Evolutionary conservation across 2,888 invertebrate species (phyloP).

Genomic region (Electrophaes corylata): DNA sequence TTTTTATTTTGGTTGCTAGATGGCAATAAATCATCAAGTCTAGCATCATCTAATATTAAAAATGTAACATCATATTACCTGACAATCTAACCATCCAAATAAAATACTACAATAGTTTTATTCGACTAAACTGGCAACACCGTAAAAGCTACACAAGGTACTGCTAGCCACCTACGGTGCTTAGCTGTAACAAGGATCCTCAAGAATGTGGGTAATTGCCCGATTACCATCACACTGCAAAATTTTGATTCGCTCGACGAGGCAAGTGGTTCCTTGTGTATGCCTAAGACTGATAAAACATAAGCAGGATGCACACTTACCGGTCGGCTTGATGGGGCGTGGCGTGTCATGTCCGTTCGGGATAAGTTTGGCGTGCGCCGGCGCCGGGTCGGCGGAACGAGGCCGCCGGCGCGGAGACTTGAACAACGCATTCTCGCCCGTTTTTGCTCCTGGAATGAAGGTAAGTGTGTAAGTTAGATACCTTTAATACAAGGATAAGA

Average conservation of each 20-base stretch:
- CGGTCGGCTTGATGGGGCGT: constrained; percentile 88
- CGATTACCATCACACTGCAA: background rate
- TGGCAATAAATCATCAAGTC: background rate
- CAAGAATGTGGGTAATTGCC: background rate
- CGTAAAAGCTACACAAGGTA: constrained; percentile 17
- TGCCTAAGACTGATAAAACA: constrained; percentile 5
- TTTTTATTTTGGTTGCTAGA: background rate
- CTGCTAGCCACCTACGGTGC: background rate
- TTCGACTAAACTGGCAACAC: constrained; percentile 9
- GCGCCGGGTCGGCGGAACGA: constrained; percentile 85
- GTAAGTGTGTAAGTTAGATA: background rate
- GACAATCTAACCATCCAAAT: background rate
- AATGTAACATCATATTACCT: background rate
- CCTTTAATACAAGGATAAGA: no score
- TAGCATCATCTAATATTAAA: background rate
- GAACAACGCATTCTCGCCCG: constrained; percentile 82
- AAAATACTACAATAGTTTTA: background rate
- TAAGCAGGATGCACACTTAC: constrained; percentile 51
- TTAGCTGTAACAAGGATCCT: no score
- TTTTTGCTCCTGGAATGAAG: constrained; percentile 57
- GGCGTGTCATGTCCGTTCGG: constrained; percentile 85
- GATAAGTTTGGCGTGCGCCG: constrained; percentile 58
- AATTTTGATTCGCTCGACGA: background rate
- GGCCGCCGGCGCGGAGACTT: constrained; percentile 92
- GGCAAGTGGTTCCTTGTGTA: background rate